Base-by-base conservation (phyloP, 53 echinoderm and acorn worm species). In the Holothuria scabra region DNA sequence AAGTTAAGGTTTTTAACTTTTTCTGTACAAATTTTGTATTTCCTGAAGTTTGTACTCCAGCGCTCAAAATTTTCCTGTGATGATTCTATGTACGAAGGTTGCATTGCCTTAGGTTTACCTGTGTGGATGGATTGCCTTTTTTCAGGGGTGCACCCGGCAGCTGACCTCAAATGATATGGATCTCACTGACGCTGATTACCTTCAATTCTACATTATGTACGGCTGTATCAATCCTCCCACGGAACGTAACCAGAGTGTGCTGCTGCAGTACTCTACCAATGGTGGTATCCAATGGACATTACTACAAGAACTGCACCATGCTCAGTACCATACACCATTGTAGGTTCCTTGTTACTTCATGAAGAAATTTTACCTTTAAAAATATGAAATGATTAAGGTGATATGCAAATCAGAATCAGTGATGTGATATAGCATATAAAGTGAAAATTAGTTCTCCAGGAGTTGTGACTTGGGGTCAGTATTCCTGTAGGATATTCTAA, bases 181-280 rank as follows among this genome's bases (percentile, higher is more conserved):
- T 79, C 85, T 96, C 25, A 85, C 84, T 35, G 81, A 81, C 2
- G 96, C 88, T 11, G 90, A 86, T 65, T 93, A 93, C 26, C 46
- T 96, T 12, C 96, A 96, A 87, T 96, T 96, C 79, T 90, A 96
- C 76, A 88, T 93, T 60, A 85, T 83, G 20, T 96, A 94, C 67
- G 96, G 96, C 28, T 96, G 96, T 41, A 52, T 86, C 13, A 66
- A 46, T 14, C 32, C 60, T 5, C 96, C 97, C 24, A 90, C 81
- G 12, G 78, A 86, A 63, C 82, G 89, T 28, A 86, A 86, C 80
- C 92, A 97, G 34, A 92, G 87, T 32, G 97, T 97, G 4, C 76
- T 97, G 23, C 56, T 97, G 60, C 88, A 94, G 76, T 97, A 92
- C 68, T 97, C 97, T 7, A 88, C 75, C 2, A 90, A 97, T 82